Percentiles rank a stretch among this genome's conserved stretches.
Conservation (phyloP, 2,113 vertebrate genomes). For the Lynx canadensis region DNA sequence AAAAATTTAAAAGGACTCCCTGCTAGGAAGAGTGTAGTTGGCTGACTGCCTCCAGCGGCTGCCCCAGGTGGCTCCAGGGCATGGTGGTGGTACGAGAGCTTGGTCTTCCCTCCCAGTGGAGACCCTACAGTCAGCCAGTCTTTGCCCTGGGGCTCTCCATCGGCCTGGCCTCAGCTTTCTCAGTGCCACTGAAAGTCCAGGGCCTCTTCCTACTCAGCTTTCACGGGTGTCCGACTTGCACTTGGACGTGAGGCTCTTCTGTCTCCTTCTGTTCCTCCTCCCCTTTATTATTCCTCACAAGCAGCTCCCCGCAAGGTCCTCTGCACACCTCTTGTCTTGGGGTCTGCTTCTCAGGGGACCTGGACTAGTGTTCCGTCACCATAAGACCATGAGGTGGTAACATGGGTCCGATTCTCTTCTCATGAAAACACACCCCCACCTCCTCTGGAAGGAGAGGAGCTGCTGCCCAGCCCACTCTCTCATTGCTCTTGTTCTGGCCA, state of each 20-base stretch:
- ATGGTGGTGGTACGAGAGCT: not conserved
- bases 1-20: not conserved
- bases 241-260: not conserved
- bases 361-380: not conserved
- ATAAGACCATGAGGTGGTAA: not conserved
- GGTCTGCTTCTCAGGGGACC: not conserved
- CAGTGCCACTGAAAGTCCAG: no score
- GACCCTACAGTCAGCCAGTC: not conserved
- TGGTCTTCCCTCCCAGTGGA: not conserved
- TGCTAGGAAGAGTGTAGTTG: not conserved
- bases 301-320: not conserved
- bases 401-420: not conserved
- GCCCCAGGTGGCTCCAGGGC: not conserved
- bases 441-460: not conserved
- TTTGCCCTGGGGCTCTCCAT: not conserved
- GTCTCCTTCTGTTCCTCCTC: not conserved
- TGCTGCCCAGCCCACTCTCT: not conserved
- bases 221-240: not conserved
- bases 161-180: not conserved
- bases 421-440: no score
- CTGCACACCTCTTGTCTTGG: not conserved
- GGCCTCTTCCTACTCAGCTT: not conserved
- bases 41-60: not conserved
- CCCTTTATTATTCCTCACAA: not conserved
- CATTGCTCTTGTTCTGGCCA: not conserved